A percentile compares a stretch with the other conserved stretches of the same genome.
Evolutionary conservation across 2,113 vertebrate genomes (phyloP).

Genomic region (Microcebus murinus): DNA sequence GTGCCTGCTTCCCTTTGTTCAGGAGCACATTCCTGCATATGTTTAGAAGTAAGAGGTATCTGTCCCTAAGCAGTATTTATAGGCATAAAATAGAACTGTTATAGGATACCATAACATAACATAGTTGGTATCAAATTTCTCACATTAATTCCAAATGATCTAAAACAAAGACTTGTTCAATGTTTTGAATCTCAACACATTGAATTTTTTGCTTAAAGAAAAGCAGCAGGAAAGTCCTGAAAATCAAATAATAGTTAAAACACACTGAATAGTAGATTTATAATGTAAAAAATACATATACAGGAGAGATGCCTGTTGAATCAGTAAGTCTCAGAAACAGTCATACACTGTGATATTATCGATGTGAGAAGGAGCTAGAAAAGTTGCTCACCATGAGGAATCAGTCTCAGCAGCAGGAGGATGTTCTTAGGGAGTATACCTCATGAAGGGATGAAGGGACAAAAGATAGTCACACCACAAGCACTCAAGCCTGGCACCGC

Average conservation of each 20-base stretch:
- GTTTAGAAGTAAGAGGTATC: background rate
- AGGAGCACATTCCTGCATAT: background rate
- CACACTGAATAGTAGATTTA: background rate
- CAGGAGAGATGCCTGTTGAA: background rate
- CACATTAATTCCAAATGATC: background rate
- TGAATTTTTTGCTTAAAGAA: conserved; percentile 18
- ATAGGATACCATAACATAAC: background rate
- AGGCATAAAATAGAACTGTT: background rate
- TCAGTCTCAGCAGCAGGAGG: too few species aligned
- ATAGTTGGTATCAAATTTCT: background rate
- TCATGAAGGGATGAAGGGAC: background rate
- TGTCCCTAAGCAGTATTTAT: background rate
- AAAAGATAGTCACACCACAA: background rate
- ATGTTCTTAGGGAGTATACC: background rate
- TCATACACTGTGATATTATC: background rate
- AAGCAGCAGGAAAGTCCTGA: background rate
- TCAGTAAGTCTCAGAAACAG: background rate
- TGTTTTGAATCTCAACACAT: background rate
- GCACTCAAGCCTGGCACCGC: background rate
- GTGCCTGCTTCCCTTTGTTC: background rate
- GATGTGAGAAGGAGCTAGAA: background rate
- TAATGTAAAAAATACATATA: background rate
- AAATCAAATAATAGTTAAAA: conserved; percentile 1
- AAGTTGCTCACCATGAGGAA: background rate
- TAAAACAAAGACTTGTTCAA: background rate